Evolutionary conservation across 1,140 invertebrate species (phyloP).

Genomic region (Macrobrachium nipponense): DNA sequence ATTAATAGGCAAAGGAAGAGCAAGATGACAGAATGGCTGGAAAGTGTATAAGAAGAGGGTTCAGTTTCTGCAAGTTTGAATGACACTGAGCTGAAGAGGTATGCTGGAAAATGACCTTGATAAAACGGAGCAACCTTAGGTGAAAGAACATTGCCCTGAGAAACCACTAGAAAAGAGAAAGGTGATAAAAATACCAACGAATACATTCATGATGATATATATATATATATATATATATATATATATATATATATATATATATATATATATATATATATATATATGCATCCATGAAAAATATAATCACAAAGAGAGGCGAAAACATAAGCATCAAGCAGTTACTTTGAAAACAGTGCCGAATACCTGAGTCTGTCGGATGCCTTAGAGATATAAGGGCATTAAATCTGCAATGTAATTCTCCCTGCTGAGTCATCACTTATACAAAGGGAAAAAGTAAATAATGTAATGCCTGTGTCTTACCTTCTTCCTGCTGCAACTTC

Average conservation of each 20-base stretch:
- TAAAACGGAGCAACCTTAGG: too few species aligned
- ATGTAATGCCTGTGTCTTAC: background rate
- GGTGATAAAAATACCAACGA: background rate
- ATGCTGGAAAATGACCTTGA: too few species aligned
- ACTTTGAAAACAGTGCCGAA: background rate
- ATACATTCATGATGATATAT: background rate
- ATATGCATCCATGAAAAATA: background rate
- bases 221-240: slow-evolving; percentile 33
- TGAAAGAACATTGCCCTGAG: too few species aligned
- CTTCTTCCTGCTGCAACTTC: slow-evolving; percentile 27
- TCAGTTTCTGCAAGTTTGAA: too few species aligned
- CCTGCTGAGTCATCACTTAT: background rate
- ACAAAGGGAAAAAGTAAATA: background rate
- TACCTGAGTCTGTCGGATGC: background rate
- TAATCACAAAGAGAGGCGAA: background rate
- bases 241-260: slow-evolving; percentile 28
- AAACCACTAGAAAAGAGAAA: too few species aligned
- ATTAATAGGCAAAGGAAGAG: too few species aligned
- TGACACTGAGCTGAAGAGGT: too few species aligned
- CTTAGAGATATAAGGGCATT: background rate
- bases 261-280: slow-evolving; percentile 23
- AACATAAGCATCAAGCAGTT: too few species aligned
- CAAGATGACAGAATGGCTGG: too few species aligned
- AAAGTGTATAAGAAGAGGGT: too few species aligned
- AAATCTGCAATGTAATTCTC: background rate